Evolutionary conservation across 2,888 invertebrate genomes (phyloP).

Genomic region (Coenonympha arcania): DNA sequence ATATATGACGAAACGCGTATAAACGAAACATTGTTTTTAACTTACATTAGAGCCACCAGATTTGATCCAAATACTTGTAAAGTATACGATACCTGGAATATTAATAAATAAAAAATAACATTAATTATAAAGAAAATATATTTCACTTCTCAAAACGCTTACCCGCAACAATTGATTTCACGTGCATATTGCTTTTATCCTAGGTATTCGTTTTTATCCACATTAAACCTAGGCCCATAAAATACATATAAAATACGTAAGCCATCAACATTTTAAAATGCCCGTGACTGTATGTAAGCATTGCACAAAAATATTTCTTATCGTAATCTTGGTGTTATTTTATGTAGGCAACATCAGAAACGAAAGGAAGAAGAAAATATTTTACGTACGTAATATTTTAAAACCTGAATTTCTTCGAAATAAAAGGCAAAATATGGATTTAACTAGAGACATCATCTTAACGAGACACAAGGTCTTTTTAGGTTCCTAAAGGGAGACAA

Average conservation of each 20-base stretch:
- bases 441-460: too few species aligned
- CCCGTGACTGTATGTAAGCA: background rate
- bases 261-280: conserved; percentile 3
- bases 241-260: background rate
- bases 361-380: background rate
- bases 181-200: background rate
- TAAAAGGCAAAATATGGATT: too few species aligned
- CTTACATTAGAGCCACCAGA: background rate
- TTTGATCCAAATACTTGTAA: background rate
- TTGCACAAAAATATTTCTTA: background rate
- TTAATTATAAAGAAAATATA: background rate
- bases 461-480: too few species aligned
- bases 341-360: background rate
- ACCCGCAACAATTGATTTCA: background rate
- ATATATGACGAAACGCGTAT: too few species aligned
- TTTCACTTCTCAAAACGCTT: background rate
- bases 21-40: too few species aligned
- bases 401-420: too few species aligned
- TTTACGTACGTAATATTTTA: conserved; percentile 4
- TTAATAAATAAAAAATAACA: background rate
- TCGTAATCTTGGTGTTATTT: background rate
- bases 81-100: background rate
- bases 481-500: too few species aligned
- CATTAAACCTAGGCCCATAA: too few species aligned
- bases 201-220: background rate